Conservation (phyloP, 2,797 vertebrate species). For the Mormyrops boulengeri region DNA sequence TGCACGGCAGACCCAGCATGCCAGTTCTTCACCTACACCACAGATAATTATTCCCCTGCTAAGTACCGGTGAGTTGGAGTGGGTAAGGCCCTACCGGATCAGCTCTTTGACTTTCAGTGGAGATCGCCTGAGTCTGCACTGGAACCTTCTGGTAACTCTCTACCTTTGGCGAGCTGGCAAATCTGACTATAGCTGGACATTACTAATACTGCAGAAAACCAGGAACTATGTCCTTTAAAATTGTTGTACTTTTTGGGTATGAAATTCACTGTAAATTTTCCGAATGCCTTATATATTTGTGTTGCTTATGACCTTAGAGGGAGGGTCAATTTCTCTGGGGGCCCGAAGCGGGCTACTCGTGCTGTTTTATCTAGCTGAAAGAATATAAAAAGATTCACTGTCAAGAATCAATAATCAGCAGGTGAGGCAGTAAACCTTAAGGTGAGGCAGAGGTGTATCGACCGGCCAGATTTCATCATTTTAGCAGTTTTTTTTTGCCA, state of each 20-base stretch:
- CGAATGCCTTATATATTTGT: not conserved
- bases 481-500: not conserved
- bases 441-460: not conserved
- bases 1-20: slow-evolving; percentile 52
- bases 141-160: not conserved
- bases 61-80: not conserved
- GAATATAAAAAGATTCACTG: not conserved
- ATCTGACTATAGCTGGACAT: not conserved
- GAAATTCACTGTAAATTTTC: not conserved
- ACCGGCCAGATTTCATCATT: not conserved
- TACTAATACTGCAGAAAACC: not conserved
- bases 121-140: not conserved
- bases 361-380: not conserved
- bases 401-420: not conserved
- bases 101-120: not conserved
- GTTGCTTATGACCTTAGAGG: not conserved
- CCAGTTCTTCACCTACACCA: slow-evolving; percentile 49
- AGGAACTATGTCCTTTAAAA: not conserved
- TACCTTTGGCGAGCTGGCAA: not conserved
- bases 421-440: not conserved
- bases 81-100: not conserved
- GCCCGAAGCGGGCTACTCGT: not conserved
- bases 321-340: not conserved
- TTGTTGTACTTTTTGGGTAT: not conserved
- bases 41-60: not conserved